Conservation (phyloP, 1,140 invertebrate genomes). For the Scaptodrosophila lebanonensis region DNA sequence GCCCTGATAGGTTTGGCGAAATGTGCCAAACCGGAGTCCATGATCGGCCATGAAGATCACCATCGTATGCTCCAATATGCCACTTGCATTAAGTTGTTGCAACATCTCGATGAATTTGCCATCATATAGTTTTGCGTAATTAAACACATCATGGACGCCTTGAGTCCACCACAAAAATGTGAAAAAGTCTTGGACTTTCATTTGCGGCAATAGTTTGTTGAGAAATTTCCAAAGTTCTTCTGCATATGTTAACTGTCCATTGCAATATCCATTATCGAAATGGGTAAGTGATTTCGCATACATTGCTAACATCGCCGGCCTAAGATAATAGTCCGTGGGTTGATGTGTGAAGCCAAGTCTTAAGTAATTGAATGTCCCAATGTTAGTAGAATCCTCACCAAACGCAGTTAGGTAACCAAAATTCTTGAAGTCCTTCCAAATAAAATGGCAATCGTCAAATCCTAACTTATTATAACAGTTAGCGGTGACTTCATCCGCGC, state of each 20-base stretch:
- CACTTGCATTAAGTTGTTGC: conserved; percentile 78
- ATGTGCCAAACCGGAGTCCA: conserved; percentile 86
- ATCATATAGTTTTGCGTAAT: conserved; percentile 83
- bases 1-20: conserved; percentile 79
- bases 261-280: conserved; percentile 75
- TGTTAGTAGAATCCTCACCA: conserved; percentile 86
- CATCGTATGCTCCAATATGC: conserved; percentile 81
- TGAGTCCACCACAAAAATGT: conserved; percentile 87
- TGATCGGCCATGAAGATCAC: conserved; percentile 93
- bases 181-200: conserved; percentile 79
- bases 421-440: conserved; percentile 86
- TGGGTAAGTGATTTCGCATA: conserved; percentile 45
- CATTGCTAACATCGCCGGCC: conserved; percentile 84
- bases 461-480: conserved; percentile 76
- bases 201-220: conserved; percentile 76
- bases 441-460: conserved; percentile 83
- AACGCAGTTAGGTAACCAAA: conserved; percentile 85
- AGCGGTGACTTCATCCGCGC: conserved; percentile 70
- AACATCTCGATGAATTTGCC: conserved; percentile 79
- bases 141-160: conserved; percentile 85
- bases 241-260: conserved; percentile 79
- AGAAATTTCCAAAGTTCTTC: conserved; percentile 78
- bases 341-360: conserved; percentile 86
- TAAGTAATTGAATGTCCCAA: conserved; percentile 87
- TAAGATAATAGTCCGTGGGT: conserved; percentile 88